These are phyloP conservation scores for Scotopteryx bipunctaria DNA, from an alignment of 2,888 invertebrate species.

Conservation along the genomic window DNA sequence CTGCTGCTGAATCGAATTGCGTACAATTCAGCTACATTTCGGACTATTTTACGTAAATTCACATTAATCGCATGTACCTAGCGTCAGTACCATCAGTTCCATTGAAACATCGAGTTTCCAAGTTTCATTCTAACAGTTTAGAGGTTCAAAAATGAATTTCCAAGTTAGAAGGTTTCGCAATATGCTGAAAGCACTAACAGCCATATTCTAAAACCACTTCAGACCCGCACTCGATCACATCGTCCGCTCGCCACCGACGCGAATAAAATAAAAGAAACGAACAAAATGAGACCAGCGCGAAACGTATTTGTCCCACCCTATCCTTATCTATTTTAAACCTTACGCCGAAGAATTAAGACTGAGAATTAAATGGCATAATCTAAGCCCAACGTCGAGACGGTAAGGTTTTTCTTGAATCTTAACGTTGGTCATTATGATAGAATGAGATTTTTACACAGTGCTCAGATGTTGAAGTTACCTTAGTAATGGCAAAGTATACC, in stretches of 20 bases:
- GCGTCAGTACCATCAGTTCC: no score
- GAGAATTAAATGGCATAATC: neutral
- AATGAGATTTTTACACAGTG: constrained; percentile 1
- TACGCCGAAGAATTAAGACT: neutral
- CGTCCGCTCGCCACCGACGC: constrained; percentile 5
- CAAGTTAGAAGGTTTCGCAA: no score
- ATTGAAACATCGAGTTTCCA: no score
- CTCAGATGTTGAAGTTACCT: no score
- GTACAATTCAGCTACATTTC: no score
- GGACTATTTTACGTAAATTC: no score
- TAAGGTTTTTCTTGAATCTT: constrained; percentile 5
- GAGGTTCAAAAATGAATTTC: no score
- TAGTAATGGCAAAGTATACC: no score
- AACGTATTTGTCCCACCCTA: no score
- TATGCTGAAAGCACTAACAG: neutral
- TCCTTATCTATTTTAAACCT: neutral
- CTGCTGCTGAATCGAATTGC: no score
- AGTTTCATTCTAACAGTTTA: no score
- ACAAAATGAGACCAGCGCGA: constrained; percentile 2
- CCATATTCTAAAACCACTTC: constrained; percentile 1
- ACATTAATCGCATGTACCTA: no score
- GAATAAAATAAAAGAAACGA: constrained; percentile 1
- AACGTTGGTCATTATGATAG: constrained; percentile 1
- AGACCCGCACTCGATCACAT: neutral
- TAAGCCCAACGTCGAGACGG: neutral